phyloP scores from a whole-genome alignment of 1,140 invertebrate species.

The Probaryconus sp. region DNA sequence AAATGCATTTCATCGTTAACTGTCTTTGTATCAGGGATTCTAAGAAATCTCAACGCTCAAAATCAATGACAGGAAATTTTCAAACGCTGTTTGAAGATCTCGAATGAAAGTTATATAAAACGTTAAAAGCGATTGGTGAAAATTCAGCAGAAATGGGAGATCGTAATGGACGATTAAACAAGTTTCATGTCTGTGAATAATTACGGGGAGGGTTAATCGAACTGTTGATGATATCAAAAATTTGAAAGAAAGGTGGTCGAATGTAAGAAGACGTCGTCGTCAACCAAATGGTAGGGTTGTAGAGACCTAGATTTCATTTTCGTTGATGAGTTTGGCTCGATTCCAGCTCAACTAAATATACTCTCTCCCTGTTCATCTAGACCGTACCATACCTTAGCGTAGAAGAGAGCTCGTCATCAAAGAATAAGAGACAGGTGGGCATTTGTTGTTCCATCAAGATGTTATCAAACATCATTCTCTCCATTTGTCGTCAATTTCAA shows the following conservation, averaged over 20 bases:
- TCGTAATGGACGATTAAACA: not conserved
- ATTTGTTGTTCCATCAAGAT: constrained; percentile 35
- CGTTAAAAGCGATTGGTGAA: no score
- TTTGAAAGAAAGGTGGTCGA: constrained; percentile 58
- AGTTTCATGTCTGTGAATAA: not conserved
- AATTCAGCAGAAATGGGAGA: no score
- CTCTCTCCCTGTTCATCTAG: constrained; percentile 69
- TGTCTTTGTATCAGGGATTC: no score
- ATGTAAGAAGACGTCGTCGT: constrained; percentile 54
- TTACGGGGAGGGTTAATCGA: constrained; percentile 5
- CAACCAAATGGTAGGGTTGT: constrained; percentile 60
- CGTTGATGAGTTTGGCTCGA: constrained; percentile 77
- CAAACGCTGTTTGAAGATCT: no score
- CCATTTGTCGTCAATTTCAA: not conserved
- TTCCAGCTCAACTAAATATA: constrained; percentile 78
- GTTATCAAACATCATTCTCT: constrained; percentile 26
- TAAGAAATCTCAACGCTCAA: no score
- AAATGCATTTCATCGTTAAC: no score
- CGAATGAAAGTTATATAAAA: no score
- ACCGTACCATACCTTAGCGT: constrained; percentile 55
- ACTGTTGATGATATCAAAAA: constrained; percentile 14
- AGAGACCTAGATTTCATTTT: constrained; percentile 79
- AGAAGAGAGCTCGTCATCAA: constrained; percentile 48
- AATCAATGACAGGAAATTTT: no score
- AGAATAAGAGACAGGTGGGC: constrained; percentile 53